Conservation (phyloP, 1,140 invertebrate species). For the Zeugodacus cucurbitae region DNA sequence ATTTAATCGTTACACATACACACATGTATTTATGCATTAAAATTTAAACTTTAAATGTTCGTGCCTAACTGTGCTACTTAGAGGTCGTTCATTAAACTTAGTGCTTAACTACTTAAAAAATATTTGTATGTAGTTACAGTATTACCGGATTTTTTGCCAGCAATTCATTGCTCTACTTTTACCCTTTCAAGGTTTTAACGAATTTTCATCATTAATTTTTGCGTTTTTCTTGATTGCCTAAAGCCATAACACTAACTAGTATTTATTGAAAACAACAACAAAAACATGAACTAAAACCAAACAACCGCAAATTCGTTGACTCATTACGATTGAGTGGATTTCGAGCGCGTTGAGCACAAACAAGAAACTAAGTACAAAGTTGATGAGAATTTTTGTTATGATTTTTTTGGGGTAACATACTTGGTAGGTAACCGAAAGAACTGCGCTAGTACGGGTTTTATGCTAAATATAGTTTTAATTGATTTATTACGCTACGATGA, state of each 20-base stretch:
- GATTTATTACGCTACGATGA: neutral
- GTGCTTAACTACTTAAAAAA: neutral
- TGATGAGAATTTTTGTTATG: neutral
- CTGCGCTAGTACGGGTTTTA: neutral
- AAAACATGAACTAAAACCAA: neutral
- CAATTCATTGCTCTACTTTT: constrained; percentile 32
- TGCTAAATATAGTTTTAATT: neutral
- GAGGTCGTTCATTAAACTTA: constrained; percentile 14
- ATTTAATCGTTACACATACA: neutral
- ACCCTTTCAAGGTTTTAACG: constrained; percentile 7
- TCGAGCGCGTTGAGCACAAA: neutral
- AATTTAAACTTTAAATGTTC: neutral
- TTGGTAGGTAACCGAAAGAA: neutral
- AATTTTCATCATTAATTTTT: neutral
- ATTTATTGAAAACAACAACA: neutral
- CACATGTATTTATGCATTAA: neutral
- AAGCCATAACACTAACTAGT: no score
- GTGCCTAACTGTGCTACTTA: neutral
- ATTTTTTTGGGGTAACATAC: neutral
- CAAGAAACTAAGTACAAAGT: neutral
- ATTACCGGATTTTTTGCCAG: neutral
- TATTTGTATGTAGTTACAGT: neutral
- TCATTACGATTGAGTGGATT: neutral
- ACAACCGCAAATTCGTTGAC: neutral
- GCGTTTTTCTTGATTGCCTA: neutral